These are phyloP conservation scores for Silurus glanis DNA, from an alignment of 2,113 vertebrate genomes.

Conservation along the genomic window DNA sequence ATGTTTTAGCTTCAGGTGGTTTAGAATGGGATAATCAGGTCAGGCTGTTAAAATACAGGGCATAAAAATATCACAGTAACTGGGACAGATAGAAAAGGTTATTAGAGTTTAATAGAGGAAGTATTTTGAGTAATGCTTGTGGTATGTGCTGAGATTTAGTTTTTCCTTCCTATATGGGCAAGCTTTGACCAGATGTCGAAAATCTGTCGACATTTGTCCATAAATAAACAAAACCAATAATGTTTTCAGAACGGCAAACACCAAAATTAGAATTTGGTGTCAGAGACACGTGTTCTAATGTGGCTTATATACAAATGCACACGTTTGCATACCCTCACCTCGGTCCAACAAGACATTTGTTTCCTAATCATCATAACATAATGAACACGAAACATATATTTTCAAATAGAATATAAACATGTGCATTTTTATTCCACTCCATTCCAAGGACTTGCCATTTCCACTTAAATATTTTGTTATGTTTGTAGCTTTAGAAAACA, in stretches of 20 bases:
- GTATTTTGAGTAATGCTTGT: background rate
- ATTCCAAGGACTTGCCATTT: background rate
- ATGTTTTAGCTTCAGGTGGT: background rate
- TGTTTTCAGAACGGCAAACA: background rate
- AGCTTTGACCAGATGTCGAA: no score
- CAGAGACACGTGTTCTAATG: background rate
- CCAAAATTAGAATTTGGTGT: background rate
- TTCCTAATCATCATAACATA: background rate
- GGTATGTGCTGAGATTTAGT: background rate
- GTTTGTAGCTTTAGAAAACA: background rate
- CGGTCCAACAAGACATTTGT: background rate
- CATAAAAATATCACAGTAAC: slow-evolving; percentile 39
- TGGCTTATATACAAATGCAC: background rate
- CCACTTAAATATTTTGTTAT: background rate
- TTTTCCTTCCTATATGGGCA: no score
- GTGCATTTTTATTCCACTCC: background rate
- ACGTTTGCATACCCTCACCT: background rate
- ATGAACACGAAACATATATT: background rate
- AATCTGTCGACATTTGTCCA: no score
- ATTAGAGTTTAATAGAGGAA: slow-evolving; percentile 1
- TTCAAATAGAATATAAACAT: background rate
- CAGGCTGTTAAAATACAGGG: slow-evolving; percentile 15
- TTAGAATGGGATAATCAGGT: slow-evolving; percentile 18
- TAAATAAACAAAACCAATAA: no score
- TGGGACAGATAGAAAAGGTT: slow-evolving; percentile 26